Conservation (phyloP, 1,140 invertebrate species). For the Hyles vespertilio region DNA sequence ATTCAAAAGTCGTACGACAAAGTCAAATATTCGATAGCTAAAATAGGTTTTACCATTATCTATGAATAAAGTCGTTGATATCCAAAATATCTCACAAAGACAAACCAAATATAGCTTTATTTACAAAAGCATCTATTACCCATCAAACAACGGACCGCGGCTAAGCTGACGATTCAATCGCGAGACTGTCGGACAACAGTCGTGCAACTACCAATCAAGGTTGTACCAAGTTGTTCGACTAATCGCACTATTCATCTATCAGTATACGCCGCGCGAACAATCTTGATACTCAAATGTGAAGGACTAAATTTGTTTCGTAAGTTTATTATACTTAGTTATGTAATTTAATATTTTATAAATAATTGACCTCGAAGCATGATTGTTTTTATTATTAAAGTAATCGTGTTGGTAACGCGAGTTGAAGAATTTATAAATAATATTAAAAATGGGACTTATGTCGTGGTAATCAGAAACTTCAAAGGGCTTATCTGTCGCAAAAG, state of each 20-base stretch:
- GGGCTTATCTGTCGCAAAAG: too few relatives aligned
- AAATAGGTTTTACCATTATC: too few relatives aligned
- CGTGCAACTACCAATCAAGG: conserved; percentile 46
- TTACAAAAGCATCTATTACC: too few relatives aligned
- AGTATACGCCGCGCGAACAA: conserved; percentile 10
- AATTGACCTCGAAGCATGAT: not conserved
- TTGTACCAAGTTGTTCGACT: conserved; percentile 41
- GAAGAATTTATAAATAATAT: not conserved
- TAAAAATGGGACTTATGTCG: too few relatives aligned
- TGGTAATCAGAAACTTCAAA: too few relatives aligned
- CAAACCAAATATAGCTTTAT: too few relatives aligned
- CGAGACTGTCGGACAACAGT: conserved; percentile 23
- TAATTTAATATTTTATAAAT: not conserved
- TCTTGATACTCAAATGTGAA: conserved; percentile 32
- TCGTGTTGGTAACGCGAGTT: not conserved
- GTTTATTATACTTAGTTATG: not conserved
- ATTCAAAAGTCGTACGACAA: too few relatives aligned
- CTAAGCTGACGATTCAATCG: conserved; percentile 21
- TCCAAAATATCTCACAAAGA: too few relatives aligned
- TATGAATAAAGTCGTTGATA: too few relatives aligned
- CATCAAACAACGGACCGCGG: not conserved
- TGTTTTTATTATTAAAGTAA: not conserved
- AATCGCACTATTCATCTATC: conserved; percentile 51
- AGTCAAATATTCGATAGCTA: too few relatives aligned
- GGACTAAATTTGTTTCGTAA: conserved; percentile 1